phyloP scores from a whole-genome alignment of 2,797 vertebrate species.

The Hafferia zeledoni region DNA sequence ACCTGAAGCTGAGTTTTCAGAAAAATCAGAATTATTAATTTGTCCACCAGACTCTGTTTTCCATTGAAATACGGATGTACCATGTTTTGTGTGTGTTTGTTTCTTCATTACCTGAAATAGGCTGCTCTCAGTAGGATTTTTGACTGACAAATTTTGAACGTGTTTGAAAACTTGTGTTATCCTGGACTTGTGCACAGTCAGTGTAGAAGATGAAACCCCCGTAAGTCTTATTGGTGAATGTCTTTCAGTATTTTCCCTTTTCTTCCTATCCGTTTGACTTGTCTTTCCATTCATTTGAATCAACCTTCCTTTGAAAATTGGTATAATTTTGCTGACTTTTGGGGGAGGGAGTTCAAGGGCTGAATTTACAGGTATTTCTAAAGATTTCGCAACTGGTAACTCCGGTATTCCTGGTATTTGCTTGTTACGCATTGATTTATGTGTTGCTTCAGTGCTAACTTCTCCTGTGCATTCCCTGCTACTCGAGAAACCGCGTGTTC shows the following conservation, averaged over 20 bases:
- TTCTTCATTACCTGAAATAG: not conserved
- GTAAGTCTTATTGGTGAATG: not conserved
- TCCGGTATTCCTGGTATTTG: not conserved
- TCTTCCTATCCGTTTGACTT: not conserved
- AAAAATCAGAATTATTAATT: not conserved
- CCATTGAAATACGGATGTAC: not conserved
- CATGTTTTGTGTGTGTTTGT: not conserved
- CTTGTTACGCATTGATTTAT: not conserved
- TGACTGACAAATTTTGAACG: not conserved
- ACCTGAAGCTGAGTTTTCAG: not conserved
- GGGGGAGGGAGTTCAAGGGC: not conserved
- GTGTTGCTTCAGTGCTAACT: not conserved
- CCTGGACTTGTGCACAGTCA: not conserved
- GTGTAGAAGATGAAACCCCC: not conserved
- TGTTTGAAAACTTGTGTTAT: conserved; percentile 8
- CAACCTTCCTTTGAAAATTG: conserved; percentile 72
- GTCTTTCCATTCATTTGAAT: conserved; percentile 36
- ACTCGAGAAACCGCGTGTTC: not conserved
- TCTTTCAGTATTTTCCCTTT: conserved; percentile 10
- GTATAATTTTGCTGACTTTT: conserved; percentile 61
- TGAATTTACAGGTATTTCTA: not conserved
- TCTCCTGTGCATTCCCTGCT: not conserved
- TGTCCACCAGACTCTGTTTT: not conserved
- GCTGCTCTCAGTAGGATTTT: not conserved
- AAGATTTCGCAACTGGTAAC: not conserved